Evolutionary conservation across 2,113 vertebrate species (phyloP).

Genomic region (Mesitornis unicolor): DNA sequence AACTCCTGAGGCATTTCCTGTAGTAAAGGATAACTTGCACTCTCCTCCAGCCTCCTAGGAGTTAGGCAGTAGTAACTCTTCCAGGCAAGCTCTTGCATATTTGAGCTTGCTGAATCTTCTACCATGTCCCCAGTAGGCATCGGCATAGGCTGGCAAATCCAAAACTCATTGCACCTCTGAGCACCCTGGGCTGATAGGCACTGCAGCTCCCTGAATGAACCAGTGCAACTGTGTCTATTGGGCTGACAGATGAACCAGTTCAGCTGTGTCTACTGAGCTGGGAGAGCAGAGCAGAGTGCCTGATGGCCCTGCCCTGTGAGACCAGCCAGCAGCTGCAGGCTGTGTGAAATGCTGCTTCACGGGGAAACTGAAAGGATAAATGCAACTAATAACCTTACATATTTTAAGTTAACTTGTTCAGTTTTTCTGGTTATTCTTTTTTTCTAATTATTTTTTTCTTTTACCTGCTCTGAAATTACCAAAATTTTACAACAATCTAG

Average conservation of each 20-base stretch:
- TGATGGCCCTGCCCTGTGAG: fast-evolving
- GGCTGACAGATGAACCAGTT: neutral
- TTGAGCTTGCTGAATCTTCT: neutral
- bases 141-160: neutral
- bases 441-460: neutral
- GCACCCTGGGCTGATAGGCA: neutral
- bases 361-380: neutral
- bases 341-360: neutral
- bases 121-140: fast-evolving
- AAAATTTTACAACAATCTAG: neutral
- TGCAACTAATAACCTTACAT: neutral
- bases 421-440: neutral
- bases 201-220: neutral
- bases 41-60: neutral
- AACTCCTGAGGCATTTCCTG: neutral
- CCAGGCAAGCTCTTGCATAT: neutral
- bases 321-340: neutral
- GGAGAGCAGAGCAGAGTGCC: fast-evolving
- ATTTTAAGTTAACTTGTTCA: neutral
- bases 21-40: neutral
- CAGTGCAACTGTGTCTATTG: fast-evolving
- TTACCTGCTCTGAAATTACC: neutral
- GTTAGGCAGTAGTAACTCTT: neutral
- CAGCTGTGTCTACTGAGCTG: neutral
- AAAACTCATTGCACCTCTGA: neutral